These are phyloP conservation scores for Noctua comes DNA, from an alignment of 2,888 invertebrate species.

Conservation along the genomic window DNA sequence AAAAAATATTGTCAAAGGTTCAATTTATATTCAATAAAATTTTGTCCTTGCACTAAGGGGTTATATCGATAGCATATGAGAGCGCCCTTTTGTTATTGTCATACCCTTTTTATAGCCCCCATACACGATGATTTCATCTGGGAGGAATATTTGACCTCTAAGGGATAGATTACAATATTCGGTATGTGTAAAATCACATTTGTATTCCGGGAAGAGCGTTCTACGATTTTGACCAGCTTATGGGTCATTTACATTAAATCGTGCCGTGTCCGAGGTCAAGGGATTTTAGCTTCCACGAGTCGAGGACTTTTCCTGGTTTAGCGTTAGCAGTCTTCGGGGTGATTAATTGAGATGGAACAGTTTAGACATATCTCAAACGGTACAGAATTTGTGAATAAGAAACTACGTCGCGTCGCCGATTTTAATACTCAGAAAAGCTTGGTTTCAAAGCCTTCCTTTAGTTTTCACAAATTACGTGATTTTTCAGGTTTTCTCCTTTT, in stretches of 20 bases:
- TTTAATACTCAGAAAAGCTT: background rate
- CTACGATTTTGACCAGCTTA: constrained; percentile 14
- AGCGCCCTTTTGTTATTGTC: background rate
- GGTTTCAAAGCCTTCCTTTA: background rate
- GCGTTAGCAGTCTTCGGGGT: background rate
- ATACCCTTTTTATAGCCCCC: constrained; percentile 12
- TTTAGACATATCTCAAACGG: background rate
- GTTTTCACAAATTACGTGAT: too few relatives aligned
- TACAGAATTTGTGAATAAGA: too few relatives aligned
- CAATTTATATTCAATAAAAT: constrained; percentile 2
- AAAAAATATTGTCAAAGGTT: background rate
- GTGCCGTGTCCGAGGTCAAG: background rate
- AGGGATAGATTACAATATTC: constrained; percentile 17
- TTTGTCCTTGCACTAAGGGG: constrained; percentile 7
- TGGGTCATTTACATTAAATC: constrained; percentile 19
- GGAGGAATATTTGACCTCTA: constrained; percentile 1
- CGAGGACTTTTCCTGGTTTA: constrained; percentile 10
- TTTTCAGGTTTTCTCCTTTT: background rate
- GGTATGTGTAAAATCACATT: constrained; percentile 24
- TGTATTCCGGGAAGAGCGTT: constrained; percentile 10
- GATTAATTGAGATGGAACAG: background rate
- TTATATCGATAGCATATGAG: background rate
- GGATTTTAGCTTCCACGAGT: background rate
- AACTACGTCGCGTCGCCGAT: background rate
- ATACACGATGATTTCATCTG: constrained; percentile 13